Evolutionary conservation across 2,113 vertebrate genomes (phyloP).

Genomic region (Butastur rufipennis): DNA sequence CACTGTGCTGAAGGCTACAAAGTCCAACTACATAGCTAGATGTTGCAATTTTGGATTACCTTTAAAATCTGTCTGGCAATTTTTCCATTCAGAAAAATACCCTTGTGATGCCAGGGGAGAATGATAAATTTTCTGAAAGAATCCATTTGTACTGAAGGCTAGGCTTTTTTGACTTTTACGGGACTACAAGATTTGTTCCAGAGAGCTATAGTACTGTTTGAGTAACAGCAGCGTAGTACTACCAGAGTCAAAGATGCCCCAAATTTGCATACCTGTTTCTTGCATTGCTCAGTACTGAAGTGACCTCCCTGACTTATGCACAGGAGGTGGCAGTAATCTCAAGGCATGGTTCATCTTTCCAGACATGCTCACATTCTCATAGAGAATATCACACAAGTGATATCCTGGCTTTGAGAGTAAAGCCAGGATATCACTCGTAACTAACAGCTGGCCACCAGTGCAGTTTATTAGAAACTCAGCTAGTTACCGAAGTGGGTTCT

Average conservation of each 20-base stretch:
- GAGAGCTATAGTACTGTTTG: neutral
- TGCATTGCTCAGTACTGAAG: neutral
- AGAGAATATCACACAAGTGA: accelerated
- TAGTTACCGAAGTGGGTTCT: neutral
- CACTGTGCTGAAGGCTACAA: neutral
- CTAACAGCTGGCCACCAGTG: neutral
- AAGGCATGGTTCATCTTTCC: neutral
- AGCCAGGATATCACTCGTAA: neutral
- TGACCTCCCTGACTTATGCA: neutral
- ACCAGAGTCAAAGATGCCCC: neutral
- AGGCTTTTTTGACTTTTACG: neutral
- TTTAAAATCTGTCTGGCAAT: neutral
- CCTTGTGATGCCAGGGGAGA: neutral
- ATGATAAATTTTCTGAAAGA: neutral
- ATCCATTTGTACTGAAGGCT: neutral
- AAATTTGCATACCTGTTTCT: neutral
- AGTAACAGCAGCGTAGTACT: neutral
- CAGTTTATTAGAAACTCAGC: neutral
- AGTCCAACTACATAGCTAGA: neutral
- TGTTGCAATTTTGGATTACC: neutral
- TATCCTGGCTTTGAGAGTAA: neutral
- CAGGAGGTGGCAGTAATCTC: neutral
- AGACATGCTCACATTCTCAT: neutral
- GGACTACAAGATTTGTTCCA: neutral
- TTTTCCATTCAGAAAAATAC: neutral